Conservation (phyloP, 2,797 vertebrate species). For the Aulostomus chinensis region DNA sequence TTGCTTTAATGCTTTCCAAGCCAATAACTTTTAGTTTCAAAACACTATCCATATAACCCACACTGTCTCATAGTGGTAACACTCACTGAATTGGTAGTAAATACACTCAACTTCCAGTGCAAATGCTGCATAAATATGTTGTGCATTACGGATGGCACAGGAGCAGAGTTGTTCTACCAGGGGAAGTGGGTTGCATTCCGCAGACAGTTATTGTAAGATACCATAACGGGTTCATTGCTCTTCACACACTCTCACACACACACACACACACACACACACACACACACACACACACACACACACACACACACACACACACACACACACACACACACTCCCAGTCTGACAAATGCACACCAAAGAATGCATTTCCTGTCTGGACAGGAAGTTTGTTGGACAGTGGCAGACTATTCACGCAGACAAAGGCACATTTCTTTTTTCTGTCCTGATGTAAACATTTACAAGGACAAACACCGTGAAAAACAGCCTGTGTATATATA, state of each 20-base stretch:
- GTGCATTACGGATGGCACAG: not conserved
- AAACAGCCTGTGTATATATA: not conserved
- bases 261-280: slow-evolving; percentile 50
- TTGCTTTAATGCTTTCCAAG: no score
- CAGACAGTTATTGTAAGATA: slow-evolving; percentile 63
- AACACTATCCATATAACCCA: no score
- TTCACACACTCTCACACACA: slow-evolving; percentile 43
- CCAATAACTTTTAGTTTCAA: no score
- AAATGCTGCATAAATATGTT: no score
- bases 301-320: slow-evolving; percentile 38
- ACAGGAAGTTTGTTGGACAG: slow-evolving; percentile 64
- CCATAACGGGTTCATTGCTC: slow-evolving; percentile 53
- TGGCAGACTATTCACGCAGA: slow-evolving; percentile 8
- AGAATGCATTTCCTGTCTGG: slow-evolving; percentile 78
- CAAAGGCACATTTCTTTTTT: slow-evolving; percentile 7
- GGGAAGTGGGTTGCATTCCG: slow-evolving; percentile 65
- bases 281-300: slow-evolving; percentile 51
- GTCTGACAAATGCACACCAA: slow-evolving; percentile 48
- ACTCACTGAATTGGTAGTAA: no score
- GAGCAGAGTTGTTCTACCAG: slow-evolving; percentile 10
- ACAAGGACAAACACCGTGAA: not conserved
- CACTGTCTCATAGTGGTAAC: no score
- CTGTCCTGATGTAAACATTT: not conserved
- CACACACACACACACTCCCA: slow-evolving; percentile 39
- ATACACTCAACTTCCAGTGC: no score